A percentile compares a stretch with the other conserved stretches of the same genome.
These are phyloP conservation scores for Procapra przewalskii DNA, from an alignment of 2,113 vertebrate species.

Conservation along the genomic window DNA sequence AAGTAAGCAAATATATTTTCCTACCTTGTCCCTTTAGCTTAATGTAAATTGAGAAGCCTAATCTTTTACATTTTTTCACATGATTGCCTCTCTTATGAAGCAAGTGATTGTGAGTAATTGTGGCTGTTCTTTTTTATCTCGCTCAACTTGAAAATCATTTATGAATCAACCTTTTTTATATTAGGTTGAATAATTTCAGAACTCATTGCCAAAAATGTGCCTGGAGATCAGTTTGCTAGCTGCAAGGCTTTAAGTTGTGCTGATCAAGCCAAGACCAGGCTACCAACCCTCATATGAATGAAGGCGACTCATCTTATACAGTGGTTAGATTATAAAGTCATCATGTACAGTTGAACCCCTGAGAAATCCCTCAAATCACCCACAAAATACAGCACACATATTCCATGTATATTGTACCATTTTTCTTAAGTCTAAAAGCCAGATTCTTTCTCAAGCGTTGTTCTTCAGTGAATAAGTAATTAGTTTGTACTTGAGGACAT, in stretches of 20 bases:
- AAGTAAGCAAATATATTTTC: constrained; percentile 63
- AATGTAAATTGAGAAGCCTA: constrained; percentile 63
- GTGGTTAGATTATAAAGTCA: neutral
- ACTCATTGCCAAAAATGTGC: constrained; percentile 24
- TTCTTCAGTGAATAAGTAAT: neutral
- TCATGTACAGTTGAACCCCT: neutral
- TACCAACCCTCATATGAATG: neutral
- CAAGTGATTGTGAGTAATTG: neutral
- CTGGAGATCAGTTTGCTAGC: neutral
- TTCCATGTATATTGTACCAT: neutral
- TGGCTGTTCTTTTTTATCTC: constrained; percentile 6
- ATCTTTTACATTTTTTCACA: constrained; percentile 53
- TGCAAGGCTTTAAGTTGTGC: neutral
- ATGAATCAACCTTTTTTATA: constrained; percentile 7
- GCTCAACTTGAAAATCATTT: constrained; percentile 48
- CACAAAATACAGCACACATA: neutral
- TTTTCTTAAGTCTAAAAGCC: neutral
- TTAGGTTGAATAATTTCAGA: neutral
- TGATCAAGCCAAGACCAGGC: neutral
- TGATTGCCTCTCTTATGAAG: constrained; percentile 9
- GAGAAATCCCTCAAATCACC: neutral
- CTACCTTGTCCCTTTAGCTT: constrained; percentile 50
- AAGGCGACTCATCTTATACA: neutral
- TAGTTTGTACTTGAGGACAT: neutral
- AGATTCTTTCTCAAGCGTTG: neutral